phyloP scores from a whole-genome alignment of 2,113 vertebrate genomes.

The Ailuropoda melanoleuca region DNA sequence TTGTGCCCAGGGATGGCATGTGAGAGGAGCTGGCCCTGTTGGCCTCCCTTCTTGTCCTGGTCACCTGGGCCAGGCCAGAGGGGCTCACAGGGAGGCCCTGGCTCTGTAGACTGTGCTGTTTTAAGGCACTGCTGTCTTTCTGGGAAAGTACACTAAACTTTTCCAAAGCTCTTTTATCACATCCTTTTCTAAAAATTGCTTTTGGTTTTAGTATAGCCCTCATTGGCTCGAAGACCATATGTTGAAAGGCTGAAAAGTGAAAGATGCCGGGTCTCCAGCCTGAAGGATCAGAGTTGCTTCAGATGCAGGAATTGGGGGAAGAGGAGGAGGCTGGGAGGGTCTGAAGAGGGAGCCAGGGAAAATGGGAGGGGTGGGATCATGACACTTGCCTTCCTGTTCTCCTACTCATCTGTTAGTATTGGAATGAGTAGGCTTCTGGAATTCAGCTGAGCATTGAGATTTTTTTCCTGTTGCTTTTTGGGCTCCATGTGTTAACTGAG shows the following conservation, averaged over 20 bases:
- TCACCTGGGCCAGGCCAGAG: background rate
- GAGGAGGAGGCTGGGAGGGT: background rate
- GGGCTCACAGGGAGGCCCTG: background rate
- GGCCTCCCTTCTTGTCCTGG: background rate
- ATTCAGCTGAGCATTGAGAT: slow-evolving; percentile 65
- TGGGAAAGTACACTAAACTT: background rate
- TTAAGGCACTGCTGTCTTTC: background rate
- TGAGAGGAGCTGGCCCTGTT: background rate
- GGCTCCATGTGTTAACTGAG: slow-evolving; percentile 52
- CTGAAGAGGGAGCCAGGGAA: slow-evolving; percentile 22
- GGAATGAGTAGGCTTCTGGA: slow-evolving; percentile 61
- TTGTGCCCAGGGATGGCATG: background rate
- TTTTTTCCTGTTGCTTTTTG: slow-evolving; percentile 62
- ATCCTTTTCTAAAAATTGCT: background rate
- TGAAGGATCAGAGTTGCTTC: background rate
- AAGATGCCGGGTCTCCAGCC: background rate
- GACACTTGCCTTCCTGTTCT: slow-evolving; percentile 58
- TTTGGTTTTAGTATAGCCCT: slow-evolving; percentile 17
- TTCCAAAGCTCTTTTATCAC: slow-evolving; percentile 4
- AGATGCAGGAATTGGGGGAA: background rate
- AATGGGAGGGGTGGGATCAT: slow-evolving; percentile 17
- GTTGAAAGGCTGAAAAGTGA: background rate
- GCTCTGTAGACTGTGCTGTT: background rate
- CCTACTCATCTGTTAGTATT: slow-evolving; percentile 61
- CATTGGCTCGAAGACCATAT: background rate